Evolutionary conservation across 2,888 invertebrate species (phyloP).

Genomic region (Ashinkailepas kermadecensis): DNA sequence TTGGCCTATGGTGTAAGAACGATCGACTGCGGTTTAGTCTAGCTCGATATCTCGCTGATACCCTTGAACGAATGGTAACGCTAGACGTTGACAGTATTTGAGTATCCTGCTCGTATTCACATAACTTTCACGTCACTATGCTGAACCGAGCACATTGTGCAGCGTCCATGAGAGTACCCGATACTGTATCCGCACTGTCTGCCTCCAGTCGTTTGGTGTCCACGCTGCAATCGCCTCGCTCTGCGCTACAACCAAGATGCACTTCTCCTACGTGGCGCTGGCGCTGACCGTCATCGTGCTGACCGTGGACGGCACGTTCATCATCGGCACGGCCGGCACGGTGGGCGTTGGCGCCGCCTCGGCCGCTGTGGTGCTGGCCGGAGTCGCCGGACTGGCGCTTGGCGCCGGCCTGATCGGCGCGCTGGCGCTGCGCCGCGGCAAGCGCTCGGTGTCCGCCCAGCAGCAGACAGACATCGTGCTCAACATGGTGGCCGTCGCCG

Average conservation of each 20-base stretch:
- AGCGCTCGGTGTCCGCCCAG: not conserved
- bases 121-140: too few relatives aligned
- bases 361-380: not conserved
- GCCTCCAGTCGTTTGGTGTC: too few relatives aligned
- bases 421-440: not conserved
- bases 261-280: not conserved
- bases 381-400: not conserved
- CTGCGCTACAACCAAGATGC: not conserved
- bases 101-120: too few relatives aligned
- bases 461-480: slow-evolving; percentile 16
- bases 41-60: too few relatives aligned
- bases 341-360: slow-evolving; percentile 5
- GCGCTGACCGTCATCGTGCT: not conserved
- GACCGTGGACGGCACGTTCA: slow-evolving; percentile 15
- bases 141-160: too few relatives aligned
- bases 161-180: too few relatives aligned
- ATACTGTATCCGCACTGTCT: too few relatives aligned
- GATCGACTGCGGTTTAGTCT: too few relatives aligned
- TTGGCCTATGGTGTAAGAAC: too few relatives aligned
- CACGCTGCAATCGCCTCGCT: not conserved
- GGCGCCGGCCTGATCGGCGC: slow-evolving; percentile 17
- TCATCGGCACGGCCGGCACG: slow-evolving; percentile 3
- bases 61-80: too few relatives aligned
- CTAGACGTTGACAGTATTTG: too few relatives aligned
- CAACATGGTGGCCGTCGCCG: slow-evolving; percentile 22